Percentiles rank a stretch among this genome's conserved stretches.
Evolutionary conservation across 2,113 vertebrate species (phyloP).

Genomic region (Lophura nycthemera): DNA sequence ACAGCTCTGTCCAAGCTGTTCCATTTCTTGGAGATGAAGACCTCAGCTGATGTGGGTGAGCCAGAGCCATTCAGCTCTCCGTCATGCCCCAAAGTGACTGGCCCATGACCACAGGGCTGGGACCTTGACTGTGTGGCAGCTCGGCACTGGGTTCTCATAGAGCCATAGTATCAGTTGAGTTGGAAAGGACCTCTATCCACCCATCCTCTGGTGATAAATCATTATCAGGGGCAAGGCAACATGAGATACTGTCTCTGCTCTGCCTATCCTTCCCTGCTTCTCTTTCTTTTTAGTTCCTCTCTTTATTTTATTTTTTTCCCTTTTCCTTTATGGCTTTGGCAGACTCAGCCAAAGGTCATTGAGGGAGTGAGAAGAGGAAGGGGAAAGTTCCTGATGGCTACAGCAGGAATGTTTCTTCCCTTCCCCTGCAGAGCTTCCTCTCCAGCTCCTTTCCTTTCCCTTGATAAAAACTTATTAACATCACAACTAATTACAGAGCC

Average conservation of each 20-base stretch:
- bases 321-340: conserved; percentile 17
- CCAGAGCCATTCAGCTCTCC: background rate
- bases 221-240: background rate
- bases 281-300: background rate
- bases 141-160: background rate
- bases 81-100: background rate
- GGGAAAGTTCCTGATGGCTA: conserved; percentile 13
- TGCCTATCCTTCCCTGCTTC: background rate
- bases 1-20: background rate
- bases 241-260: background rate
- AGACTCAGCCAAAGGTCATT: conserved; percentile 44
- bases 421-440: conserved; percentile 4
- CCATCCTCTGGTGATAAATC: background rate
- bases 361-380: conserved; percentile 30
- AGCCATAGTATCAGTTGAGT: too few species aligned
- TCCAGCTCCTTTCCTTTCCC: background rate
- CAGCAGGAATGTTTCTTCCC: conserved; percentile 37
- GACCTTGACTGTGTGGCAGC: background rate
- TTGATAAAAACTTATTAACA: background rate
- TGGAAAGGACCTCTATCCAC: background rate
- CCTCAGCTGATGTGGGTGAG: background rate
- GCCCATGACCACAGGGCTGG: background rate
- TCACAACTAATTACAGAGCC: background rate
- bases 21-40: background rate
- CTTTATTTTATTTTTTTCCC: background rate